Percentiles rank a stretch among this genome's conserved stretches.
Evolutionary conservation across 2,797 vertebrate species (phyloP).

Genomic region (Hoplostethus atlanticus): DNA sequence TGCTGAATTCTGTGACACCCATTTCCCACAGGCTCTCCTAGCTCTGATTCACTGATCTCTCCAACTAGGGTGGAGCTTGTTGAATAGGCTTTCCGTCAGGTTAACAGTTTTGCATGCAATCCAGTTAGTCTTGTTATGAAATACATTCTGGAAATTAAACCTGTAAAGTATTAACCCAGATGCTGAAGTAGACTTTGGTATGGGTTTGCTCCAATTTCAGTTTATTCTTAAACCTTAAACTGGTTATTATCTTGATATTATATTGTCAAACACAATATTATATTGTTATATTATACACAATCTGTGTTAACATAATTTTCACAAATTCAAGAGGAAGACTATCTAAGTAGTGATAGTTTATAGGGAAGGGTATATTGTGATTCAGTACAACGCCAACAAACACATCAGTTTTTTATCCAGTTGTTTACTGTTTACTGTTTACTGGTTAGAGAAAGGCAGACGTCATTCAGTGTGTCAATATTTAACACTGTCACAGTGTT

Average conservation of each 20-base stretch:
- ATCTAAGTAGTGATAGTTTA: not conserved
- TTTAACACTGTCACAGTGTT: conserved; percentile 29
- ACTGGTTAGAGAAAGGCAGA: conserved; percentile 17
- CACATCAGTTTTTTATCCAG: not conserved
- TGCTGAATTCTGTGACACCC: conserved; percentile 4
- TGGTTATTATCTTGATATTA: not conserved
- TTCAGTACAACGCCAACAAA: conserved; percentile 18
- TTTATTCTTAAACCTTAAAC: not conserved
- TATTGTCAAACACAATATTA: not conserved
- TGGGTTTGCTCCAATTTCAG: not conserved
- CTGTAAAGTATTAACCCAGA: not conserved
- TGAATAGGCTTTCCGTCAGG: conserved; percentile 4
- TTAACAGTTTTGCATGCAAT: not conserved
- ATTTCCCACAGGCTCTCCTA: conserved; percentile 11
- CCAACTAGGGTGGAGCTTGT: conserved; percentile 25
- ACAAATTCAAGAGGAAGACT: not conserved
- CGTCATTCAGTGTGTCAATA: conserved; percentile 61
- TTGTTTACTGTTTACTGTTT: conserved; percentile 42
- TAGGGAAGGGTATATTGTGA: not conserved
- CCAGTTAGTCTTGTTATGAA: not conserved
- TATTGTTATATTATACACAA: not conserved
- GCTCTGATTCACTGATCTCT: conserved; percentile 14
- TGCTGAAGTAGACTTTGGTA: not conserved
- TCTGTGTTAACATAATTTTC: not conserved
- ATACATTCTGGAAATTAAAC: conserved; percentile 21